Conservation (phyloP, 92 coral and sea anemone species). For the Meandrina meandrites region DNA sequence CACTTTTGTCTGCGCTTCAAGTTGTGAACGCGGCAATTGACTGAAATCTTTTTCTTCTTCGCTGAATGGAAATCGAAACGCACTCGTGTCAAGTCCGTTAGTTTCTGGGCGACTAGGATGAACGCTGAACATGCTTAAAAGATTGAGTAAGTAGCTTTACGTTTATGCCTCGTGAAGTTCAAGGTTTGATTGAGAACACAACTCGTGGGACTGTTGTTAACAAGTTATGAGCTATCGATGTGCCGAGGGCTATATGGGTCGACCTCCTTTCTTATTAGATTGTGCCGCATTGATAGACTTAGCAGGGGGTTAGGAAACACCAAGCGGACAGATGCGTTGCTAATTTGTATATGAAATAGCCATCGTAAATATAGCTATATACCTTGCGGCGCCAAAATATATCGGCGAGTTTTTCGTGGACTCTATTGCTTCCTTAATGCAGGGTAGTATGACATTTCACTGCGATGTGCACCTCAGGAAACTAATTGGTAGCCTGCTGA, state of each 20-base stretch:
- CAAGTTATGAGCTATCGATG: conserved; percentile 19
- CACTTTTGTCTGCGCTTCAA: conserved; percentile 30
- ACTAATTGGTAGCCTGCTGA: conserved; percentile 11
- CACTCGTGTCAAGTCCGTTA: conserved; percentile 38
- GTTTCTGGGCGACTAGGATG: conserved; percentile 17
- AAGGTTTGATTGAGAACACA: not conserved
- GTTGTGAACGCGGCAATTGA: conserved; percentile 39
- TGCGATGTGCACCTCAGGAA: not conserved
- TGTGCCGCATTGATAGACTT: conserved; percentile 76
- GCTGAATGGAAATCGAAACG: conserved; percentile 59
- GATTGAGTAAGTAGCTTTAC: not conserved
- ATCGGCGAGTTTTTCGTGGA: not conserved
- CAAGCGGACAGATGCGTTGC: conserved; percentile 79
- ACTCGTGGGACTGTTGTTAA: conserved; percentile 47
- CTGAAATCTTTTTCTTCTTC: conserved; percentile 64
- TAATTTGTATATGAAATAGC: conserved; percentile 58
- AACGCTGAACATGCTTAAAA: conserved; percentile 9
- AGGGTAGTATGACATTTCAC: not conserved
- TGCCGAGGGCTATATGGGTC: conserved; percentile 67
- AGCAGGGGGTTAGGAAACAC: conserved; percentile 79
- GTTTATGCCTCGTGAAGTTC: not conserved
- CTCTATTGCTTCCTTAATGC: not conserved
- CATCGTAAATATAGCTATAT: conserved; percentile 26
- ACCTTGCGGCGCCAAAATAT: conserved; percentile 34
- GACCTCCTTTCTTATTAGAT: conserved; percentile 71